These are phyloP conservation scores for Dysdera silvatica DNA, from an alignment of 1,140 invertebrate genomes.

Conservation along the genomic window DNA sequence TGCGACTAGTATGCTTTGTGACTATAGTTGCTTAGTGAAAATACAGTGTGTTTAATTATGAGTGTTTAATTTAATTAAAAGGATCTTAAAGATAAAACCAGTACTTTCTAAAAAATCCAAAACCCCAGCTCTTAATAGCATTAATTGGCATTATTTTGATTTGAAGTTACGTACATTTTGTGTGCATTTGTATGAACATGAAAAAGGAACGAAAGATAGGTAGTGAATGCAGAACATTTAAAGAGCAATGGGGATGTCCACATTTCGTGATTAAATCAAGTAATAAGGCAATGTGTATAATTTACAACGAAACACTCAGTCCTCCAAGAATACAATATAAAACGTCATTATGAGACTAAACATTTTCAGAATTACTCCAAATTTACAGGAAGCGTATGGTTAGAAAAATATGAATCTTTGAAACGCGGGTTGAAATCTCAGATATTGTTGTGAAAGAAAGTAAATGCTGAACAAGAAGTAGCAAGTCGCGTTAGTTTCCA, in stretches of 20 bases:
- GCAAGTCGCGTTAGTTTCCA: constrained; percentile 37
- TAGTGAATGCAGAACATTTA: too few relatives aligned
- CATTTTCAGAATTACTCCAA: constrained; percentile 11
- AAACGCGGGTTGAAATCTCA: constrained; percentile 36
- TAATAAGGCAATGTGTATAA: not conserved
- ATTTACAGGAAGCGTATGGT: constrained; percentile 28
- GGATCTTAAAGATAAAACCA: too few relatives aligned
- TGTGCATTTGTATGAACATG: too few relatives aligned
- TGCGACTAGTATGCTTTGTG: too few relatives aligned
- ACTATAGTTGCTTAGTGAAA: too few relatives aligned
- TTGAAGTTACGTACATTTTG: too few relatives aligned
- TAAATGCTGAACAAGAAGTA: constrained; percentile 33
- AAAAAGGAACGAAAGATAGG: too few relatives aligned
- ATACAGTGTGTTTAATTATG: too few relatives aligned
- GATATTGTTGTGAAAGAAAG: constrained; percentile 33
- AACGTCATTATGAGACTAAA: constrained; percentile 35
- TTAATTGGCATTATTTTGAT: too few relatives aligned
- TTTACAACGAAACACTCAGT: constrained; percentile 6
- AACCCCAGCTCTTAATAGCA: too few relatives aligned
- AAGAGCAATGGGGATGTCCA: not conserved
- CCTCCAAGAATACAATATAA: constrained; percentile 39
- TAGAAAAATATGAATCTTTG: constrained; percentile 35
- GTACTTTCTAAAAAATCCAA: too few relatives aligned
- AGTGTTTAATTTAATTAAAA: too few relatives aligned
- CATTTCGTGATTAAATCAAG: not conserved